These are phyloP conservation scores for Gisinianus flammeolus DNA, from an alignment of 2,888 invertebrate species.

Conservation along the genomic window DNA sequence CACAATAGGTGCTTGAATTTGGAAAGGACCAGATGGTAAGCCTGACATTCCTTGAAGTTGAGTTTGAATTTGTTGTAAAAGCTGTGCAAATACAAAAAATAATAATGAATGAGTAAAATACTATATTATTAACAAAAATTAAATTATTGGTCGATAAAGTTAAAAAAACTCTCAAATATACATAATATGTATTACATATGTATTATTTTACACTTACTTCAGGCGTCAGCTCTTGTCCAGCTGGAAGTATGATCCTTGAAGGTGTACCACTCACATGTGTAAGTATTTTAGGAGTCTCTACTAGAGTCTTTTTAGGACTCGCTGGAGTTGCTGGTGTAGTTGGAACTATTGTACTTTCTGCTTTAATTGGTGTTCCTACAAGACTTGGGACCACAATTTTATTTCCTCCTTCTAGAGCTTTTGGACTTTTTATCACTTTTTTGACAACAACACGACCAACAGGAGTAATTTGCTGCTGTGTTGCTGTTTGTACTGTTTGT, in stretches of 20 bases:
- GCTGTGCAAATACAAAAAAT: no score
- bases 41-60: conserved; percentile 65
- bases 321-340: neutral
- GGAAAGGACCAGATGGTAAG: conserved; percentile 29
- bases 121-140: no score
- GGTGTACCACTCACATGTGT: conserved; percentile 16
- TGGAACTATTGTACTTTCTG: neutral
- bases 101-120: no score
- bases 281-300: conserved; percentile 7
- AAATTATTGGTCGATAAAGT: no score
- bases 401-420: neutral
- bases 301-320: neutral
- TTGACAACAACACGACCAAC: no score
- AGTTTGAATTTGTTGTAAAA: conserved; percentile 88
- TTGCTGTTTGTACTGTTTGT: neutral
- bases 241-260: conserved; percentile 25
- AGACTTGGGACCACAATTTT: neutral
- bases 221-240: conserved; percentile 29
- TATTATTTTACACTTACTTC: no score
- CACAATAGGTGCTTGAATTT: neutral
- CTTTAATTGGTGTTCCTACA: neutral
- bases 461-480: neutral
- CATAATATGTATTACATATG: no score
- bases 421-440: neutral
- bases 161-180: no score